These are phyloP conservation scores for Drosophila anomalipes DNA, from an alignment of 2,888 invertebrate species.

Conservation along the genomic window DNA sequence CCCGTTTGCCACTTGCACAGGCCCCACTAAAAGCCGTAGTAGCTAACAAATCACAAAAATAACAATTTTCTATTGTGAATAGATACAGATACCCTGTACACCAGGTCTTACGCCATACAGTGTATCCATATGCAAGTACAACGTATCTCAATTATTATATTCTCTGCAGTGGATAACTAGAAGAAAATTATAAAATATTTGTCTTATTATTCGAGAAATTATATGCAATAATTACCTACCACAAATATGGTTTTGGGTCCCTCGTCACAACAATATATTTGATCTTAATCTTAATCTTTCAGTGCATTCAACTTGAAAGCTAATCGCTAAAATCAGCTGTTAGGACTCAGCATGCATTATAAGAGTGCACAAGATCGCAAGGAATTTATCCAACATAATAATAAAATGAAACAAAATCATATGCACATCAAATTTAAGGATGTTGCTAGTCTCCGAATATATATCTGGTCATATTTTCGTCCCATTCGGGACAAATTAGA, in stretches of 20 bases:
- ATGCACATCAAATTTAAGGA: neutral
- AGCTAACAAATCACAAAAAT: conserved; percentile 51
- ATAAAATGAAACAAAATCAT: neutral
- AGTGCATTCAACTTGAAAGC: too few relatives aligned
- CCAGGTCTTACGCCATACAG: neutral
- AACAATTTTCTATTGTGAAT: neutral
- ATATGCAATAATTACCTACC: neutral
- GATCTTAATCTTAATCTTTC: neutral
- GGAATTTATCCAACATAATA: neutral
- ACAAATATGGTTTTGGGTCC: neutral
- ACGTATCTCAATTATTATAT: neutral
- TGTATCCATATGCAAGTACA: neutral
- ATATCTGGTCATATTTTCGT: neutral
- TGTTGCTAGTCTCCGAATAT: too few relatives aligned
- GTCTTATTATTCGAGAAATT: neutral
- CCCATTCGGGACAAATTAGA: neutral
- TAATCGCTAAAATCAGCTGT: neutral
- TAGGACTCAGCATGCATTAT: neutral
- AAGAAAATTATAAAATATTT: neutral
- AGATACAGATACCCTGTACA: conserved; percentile 22
- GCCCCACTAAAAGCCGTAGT: conserved; percentile 24
- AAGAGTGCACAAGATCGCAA: neutral
- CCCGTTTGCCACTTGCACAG: conserved; percentile 31
- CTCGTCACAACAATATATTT: too few relatives aligned
- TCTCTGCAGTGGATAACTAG: neutral